These are phyloP conservation scores for Asteroscopus sphinx DNA, from an alignment of 2,888 invertebrate species.

Conservation along the genomic window DNA sequence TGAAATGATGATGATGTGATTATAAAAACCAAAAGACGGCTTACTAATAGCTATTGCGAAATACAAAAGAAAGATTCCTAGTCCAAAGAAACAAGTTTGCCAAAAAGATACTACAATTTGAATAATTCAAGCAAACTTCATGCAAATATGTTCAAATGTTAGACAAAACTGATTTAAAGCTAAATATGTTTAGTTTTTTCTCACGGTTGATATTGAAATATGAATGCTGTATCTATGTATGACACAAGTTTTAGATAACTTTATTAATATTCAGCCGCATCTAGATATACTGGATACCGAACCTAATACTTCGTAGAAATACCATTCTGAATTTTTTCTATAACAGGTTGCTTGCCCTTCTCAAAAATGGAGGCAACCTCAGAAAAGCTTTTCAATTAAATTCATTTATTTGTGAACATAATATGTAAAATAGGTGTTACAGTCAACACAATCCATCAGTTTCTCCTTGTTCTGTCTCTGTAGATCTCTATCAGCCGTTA, in stretches of 20 bases:
- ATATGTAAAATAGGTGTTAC: too few relatives aligned
- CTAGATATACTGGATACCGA: neutral
- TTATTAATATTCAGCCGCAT: neutral
- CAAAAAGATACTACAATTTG: constrained; percentile 16
- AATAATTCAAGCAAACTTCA: constrained; percentile 34
- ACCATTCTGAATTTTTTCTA: too few relatives aligned
- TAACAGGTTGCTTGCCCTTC: too few relatives aligned
- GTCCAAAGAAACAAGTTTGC: constrained; percentile 2
- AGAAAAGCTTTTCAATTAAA: too few relatives aligned
- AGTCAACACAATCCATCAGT: too few relatives aligned
- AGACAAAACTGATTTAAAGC: constrained; percentile 11
- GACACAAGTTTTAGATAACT: constrained; percentile 6
- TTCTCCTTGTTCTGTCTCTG: too few relatives aligned
- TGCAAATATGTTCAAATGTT: constrained; percentile 34
- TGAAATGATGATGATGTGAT: too few relatives aligned
- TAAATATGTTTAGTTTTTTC: constrained; percentile 14
- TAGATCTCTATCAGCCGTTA: too few relatives aligned
- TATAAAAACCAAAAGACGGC: too few relatives aligned
- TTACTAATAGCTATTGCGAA: too few relatives aligned
- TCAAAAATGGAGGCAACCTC: too few relatives aligned
- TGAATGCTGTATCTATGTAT: neutral
- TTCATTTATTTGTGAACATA: too few relatives aligned
- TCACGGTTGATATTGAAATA: constrained; percentile 13
- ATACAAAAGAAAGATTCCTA: constrained; percentile 7
- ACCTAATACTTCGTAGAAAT: neutral